phyloP scores from a whole-genome alignment of 2,797 vertebrate genomes.

The Echeneis naucrates region DNA sequence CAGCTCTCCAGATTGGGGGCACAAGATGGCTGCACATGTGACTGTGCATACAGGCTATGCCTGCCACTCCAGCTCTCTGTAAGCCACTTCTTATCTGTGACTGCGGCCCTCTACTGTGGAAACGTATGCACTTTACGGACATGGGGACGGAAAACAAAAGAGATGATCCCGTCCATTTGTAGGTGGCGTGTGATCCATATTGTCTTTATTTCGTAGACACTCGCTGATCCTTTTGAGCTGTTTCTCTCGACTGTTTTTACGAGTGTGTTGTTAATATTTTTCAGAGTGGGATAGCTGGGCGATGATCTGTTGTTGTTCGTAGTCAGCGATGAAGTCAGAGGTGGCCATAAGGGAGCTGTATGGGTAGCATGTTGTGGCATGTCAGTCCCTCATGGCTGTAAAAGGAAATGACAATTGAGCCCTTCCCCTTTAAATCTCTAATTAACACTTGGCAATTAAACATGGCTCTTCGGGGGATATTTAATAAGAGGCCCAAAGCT shows the following conservation, averaged over 20 bases:
- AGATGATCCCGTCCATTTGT: constrained; percentile 51
- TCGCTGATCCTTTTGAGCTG: constrained; percentile 23
- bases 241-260: constrained; percentile 23
- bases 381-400: constrained; percentile 75
- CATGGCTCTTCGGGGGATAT: constrained; percentile 73
- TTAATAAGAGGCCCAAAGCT: constrained; percentile 75
- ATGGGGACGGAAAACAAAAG: constrained; percentile 47
- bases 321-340: constrained; percentile 50
- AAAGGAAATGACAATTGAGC: constrained; percentile 69
- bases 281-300: constrained; percentile 24
- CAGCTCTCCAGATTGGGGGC: constrained; percentile 67
- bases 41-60: constrained; percentile 52
- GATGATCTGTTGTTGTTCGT: constrained; percentile 54
- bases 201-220: constrained; percentile 34
- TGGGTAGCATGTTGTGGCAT: constrained; percentile 79
- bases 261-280: constrained; percentile 1
- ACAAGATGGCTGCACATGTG: constrained; percentile 72
- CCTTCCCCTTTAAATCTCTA: constrained; percentile 75
- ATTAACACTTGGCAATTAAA: constrained; percentile 87
- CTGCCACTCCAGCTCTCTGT: constrained; percentile 58
- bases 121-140: constrained; percentile 38
- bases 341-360: constrained; percentile 52
- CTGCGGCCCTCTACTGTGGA: constrained; percentile 40
- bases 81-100: constrained; percentile 60
- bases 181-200: constrained; percentile 45